Conservation (phyloP, 2,888 invertebrate species). For the Ophion costatus region DNA sequence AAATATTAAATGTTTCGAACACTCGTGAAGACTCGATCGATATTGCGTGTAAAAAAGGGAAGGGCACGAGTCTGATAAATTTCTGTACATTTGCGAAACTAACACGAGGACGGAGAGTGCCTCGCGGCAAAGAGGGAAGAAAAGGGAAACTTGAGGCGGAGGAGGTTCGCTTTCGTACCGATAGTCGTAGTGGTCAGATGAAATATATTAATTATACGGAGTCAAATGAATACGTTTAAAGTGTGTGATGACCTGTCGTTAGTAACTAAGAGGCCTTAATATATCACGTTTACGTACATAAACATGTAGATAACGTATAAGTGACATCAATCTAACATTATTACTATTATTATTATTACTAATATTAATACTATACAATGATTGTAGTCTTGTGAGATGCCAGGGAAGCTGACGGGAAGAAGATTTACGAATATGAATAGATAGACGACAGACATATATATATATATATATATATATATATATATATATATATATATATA, state of each 20-base stretch:
- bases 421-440: constrained; percentile 60
- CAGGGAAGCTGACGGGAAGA: constrained; percentile 44
- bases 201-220: constrained; percentile 62
- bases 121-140: constrained; percentile 46
- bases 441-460: constrained; percentile 58
- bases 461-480: constrained; percentile 58
- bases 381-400: constrained; percentile 60
- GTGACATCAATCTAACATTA: constrained; percentile 54
- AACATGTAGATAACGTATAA: constrained; percentile 60
- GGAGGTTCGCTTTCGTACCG: constrained; percentile 40
- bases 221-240: constrained; percentile 60
- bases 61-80: constrained; percentile 15
- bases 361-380: constrained; percentile 63
- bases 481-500: constrained; percentile 3
- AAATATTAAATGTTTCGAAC: constrained; percentile 43
- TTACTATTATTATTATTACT: constrained; percentile 34
- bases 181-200: constrained; percentile 70
- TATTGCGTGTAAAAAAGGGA: constrained; percentile 32
- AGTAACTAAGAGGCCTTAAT: constrained; percentile 83
- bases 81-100: constrained; percentile 53
- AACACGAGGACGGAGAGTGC: constrained; percentile 21
- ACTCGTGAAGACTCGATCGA: constrained; percentile 44
- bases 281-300: constrained; percentile 73
- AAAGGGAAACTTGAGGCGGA: constrained; percentile 34
- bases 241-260: constrained; percentile 80